These are phyloP conservation scores for Anneissia japonica DNA, from an alignment of 35 echinoderm and acorn worm genomes.

Conservation along the genomic window DNA sequence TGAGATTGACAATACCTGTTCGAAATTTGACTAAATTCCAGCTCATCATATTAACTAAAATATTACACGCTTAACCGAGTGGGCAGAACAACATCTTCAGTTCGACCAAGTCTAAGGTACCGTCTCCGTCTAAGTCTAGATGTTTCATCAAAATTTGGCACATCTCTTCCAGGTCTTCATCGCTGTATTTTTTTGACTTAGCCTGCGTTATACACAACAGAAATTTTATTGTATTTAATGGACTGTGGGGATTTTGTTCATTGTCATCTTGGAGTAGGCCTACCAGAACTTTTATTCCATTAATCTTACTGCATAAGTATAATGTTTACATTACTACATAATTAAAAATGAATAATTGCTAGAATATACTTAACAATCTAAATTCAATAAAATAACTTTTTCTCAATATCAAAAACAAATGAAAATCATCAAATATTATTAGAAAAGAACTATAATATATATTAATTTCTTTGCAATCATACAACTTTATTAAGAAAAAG, in stretches of 20 bases:
- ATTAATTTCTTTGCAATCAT: background rate
- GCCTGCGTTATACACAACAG: background rate
- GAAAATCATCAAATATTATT: background rate
- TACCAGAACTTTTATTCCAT: background rate
- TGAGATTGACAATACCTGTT: too few relatives aligned
- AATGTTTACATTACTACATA: too few relatives aligned
- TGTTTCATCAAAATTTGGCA: background rate
- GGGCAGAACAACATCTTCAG: constrained; percentile 12
- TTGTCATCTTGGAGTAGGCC: background rate
- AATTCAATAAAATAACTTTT: too few relatives aligned
- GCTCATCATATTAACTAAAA: too few relatives aligned
- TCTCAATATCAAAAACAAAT: background rate
- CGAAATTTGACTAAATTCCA: too few relatives aligned
- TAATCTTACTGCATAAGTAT: background rate
- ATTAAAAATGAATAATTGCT: too few relatives aligned
- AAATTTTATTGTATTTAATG: background rate
- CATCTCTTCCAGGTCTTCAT: background rate
- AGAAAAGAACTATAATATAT: background rate
- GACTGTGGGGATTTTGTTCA: too few relatives aligned
- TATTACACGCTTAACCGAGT: too few relatives aligned
- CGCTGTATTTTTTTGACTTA: background rate
- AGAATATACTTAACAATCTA: too few relatives aligned
- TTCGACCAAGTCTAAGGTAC: background rate
- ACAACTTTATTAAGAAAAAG: background rate
- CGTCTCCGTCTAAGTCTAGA: background rate